These are phyloP conservation scores for Taurulus bubalis DNA, from an alignment of 2,113 vertebrate species.

Conservation along the genomic window DNA sequence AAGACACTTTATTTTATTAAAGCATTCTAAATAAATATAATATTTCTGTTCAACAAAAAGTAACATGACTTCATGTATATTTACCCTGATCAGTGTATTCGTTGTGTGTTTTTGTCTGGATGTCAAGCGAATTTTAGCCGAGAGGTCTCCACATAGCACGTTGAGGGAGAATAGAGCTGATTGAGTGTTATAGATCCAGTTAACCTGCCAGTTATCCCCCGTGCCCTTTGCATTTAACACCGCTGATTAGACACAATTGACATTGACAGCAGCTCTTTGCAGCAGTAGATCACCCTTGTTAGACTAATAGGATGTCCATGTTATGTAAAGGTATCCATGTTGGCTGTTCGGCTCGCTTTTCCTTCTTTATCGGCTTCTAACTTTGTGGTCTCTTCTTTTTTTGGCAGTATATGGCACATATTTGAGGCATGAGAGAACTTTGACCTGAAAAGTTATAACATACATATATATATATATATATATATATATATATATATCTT, in stretches of 20 bases:
- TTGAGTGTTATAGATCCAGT: conserved; percentile 12
- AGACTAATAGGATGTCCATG: neutral
- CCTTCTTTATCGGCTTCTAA: conserved; percentile 26
- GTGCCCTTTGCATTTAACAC: neutral
- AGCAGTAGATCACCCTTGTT: conserved; percentile 2
- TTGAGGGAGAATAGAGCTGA: neutral
- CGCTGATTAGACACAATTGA: conserved; percentile 24
- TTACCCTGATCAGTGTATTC: neutral
- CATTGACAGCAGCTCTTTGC: conserved; percentile 2
- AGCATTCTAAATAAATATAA: neutral
- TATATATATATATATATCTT: neutral
- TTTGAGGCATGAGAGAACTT: conserved; percentile 67
- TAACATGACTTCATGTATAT: neutral
- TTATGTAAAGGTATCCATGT: conserved; percentile 25
- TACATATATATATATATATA: neutral
- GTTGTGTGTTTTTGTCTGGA: neutral
- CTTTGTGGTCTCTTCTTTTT: neutral
- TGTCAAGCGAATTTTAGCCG: neutral
- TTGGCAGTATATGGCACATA: conserved; percentile 69
- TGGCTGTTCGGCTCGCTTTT: conserved; percentile 44
- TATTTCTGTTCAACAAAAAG: neutral
- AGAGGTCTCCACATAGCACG: neutral
- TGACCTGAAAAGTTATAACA: neutral
- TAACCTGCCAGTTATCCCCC: neutral
- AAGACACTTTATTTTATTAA: neutral